Evolutionary conservation across 2,113 vertebrate genomes (phyloP).

Genomic region (Silurus glanis): DNA sequence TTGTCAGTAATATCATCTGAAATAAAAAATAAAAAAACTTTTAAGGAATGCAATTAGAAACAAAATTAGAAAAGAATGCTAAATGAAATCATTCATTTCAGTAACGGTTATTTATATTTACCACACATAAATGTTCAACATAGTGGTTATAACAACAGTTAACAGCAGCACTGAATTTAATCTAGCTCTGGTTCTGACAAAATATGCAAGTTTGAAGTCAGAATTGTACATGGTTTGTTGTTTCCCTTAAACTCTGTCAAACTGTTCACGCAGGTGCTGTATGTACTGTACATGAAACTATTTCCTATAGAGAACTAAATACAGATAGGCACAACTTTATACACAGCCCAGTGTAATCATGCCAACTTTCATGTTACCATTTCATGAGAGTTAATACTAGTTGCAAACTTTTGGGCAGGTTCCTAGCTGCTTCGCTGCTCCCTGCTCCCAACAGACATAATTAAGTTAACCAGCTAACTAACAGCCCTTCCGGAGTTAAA

Average conservation of each 20-base stretch:
- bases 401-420: neutral
- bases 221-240: neutral
- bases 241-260: neutral
- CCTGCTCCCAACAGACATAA: neutral
- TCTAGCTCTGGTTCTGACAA: neutral
- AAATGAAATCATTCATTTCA: neutral
- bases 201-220: neutral
- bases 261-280: neutral
- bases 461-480: neutral
- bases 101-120: neutral
- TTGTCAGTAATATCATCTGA: neutral
- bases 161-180: neutral
- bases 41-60: too few species aligned
- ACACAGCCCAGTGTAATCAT: neutral
- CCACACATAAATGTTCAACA: neutral
- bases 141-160: neutral
- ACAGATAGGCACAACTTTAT: neutral
- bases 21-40: neutral
- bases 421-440: neutral
- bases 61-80: neutral
- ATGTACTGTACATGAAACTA: neutral
- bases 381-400: neutral
- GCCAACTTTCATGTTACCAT: neutral
- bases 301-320: neutral
- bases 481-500: neutral